A percentile compares a stretch with the other conserved stretches of the same genome.
Conservation (phyloP, 1,140 invertebrate species). For the Colletes latitarsis region DNA sequence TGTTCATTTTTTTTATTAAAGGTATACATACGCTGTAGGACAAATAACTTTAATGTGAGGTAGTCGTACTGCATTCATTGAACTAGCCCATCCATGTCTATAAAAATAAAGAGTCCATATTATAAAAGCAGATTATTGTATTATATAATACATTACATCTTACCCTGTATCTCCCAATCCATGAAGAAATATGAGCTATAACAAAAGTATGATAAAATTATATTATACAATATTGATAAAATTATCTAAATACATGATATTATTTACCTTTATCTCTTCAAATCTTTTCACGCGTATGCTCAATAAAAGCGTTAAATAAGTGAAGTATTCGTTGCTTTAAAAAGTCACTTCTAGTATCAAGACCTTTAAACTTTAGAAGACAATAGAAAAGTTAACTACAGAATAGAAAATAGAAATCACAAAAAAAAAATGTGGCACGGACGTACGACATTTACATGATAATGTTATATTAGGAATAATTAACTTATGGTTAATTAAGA, state of each 20-base stretch:
- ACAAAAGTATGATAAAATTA: slow-evolving; percentile 42
- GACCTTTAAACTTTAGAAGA: background rate
- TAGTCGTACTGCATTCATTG: slow-evolving; percentile 89
- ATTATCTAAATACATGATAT: background rate
- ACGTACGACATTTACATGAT: background rate
- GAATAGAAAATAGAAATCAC: background rate
- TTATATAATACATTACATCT: slow-evolving; percentile 53
- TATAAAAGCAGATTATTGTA: slow-evolving; percentile 25
- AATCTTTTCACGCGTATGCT: background rate
- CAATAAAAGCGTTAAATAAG: background rate
- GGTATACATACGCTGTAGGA: slow-evolving; percentile 90
- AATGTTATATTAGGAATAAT: slow-evolving; percentile 41
- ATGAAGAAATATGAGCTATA: slow-evolving; percentile 83
- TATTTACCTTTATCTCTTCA: background rate
- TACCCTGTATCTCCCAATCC: slow-evolving; percentile 83
- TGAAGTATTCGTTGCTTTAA: background rate
- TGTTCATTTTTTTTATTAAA: slow-evolving; percentile 26
- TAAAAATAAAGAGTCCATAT: slow-evolving; percentile 64
- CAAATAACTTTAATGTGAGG: slow-evolving; percentile 96
- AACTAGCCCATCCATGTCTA: slow-evolving; percentile 96
- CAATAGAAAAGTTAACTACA: background rate
- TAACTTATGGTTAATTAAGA: slow-evolving; percentile 52
- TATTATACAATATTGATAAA: background rate
- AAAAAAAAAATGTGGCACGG: background rate
- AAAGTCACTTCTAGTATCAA: background rate